Base-by-base conservation (phyloP, 2,797 vertebrate species). In the Hyperoplus immaculatus region DNA sequence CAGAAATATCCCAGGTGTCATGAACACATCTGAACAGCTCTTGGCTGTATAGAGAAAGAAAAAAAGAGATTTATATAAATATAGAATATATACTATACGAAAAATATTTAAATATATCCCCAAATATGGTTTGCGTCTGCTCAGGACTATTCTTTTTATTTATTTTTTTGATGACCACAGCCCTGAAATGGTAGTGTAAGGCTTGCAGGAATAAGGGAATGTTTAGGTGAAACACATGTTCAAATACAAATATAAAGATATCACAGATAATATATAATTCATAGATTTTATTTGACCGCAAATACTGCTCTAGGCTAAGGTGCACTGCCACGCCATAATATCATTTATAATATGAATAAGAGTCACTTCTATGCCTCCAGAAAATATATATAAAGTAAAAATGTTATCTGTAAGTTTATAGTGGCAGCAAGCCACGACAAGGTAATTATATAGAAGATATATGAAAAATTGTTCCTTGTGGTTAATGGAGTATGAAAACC, bases 61-160 rank as follows among this genome's bases (percentile, higher is more conserved):
- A 80, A 39, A 57, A 36, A 55, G 18, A 54, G 38, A 79, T 39
- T n/a, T 73, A 43, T 84, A 72, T 54, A 47, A 41, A 66, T 59
- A 67, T 51, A 83, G 46, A 72, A 15, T 63, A 62, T 58, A 62
- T 67, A 61, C 0, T 71, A 56, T 55, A 29, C 29, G 29, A 29
- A 29, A 50, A 42, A 74, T 41, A 77, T 62, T 57, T 77, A 1
- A 53, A 50, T 78, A 68, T 72, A 75, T 21, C 75, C 43, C 65
- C 29, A 65, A 4, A 49, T 38, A 66, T 62, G 15, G 88, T 89
- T 93, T 92, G 88, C 87, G 84, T 92, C 87, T 91, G 69, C 80
- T 85, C 75, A 82, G 77, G 77, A 61, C 59, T 86, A 57, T 29
- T 1, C 51, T 38, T 57, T 57, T 7, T 58, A 15, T 46, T 18